phyloP scores from a whole-genome alignment of 2,113 vertebrate species.

The Hystrix brachyura region DNA sequence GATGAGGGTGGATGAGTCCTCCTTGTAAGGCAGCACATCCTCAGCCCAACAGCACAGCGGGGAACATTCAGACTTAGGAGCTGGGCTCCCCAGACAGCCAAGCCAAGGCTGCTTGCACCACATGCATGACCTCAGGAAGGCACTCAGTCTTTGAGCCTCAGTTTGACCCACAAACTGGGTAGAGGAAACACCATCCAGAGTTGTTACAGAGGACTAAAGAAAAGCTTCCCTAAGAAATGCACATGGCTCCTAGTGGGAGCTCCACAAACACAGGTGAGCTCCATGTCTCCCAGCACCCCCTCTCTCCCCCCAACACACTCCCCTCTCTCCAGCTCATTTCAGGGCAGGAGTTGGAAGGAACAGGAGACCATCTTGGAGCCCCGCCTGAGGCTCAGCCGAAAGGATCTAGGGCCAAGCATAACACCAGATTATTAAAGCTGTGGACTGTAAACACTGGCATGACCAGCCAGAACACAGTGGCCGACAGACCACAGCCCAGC shows the following conservation, averaged over 20 bases:
- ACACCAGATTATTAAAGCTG: slow-evolving; percentile 90
- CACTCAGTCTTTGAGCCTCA: background rate
- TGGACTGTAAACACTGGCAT: slow-evolving; percentile 88
- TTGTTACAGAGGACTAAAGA: background rate
- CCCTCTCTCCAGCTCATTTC: slow-evolving; percentile 1
- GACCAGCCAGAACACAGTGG: slow-evolving; percentile 85
- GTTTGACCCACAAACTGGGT: background rate
- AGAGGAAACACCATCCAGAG: background rate
- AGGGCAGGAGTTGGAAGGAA: slow-evolving; percentile 74
- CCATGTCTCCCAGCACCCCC: background rate
- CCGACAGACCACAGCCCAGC: slow-evolving; percentile 87
- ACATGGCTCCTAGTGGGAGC: background rate
- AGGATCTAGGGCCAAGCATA: slow-evolving; percentile 87
- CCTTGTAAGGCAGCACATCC: rapidly evolving
- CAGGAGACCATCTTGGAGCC: slow-evolving; percentile 82
- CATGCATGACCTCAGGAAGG: background rate
- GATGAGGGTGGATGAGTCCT: background rate
- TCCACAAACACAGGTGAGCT: background rate
- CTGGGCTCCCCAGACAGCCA: background rate
- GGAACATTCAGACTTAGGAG: background rate
- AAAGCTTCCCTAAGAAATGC: background rate
- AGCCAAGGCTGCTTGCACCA: background rate
- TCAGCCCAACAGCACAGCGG: background rate
- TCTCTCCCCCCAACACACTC: background rate
- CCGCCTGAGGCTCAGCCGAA: slow-evolving; percentile 83